These are phyloP conservation scores for Molorchus minor DNA, from an alignment of 2,888 invertebrate genomes.

Conservation along the genomic window DNA sequence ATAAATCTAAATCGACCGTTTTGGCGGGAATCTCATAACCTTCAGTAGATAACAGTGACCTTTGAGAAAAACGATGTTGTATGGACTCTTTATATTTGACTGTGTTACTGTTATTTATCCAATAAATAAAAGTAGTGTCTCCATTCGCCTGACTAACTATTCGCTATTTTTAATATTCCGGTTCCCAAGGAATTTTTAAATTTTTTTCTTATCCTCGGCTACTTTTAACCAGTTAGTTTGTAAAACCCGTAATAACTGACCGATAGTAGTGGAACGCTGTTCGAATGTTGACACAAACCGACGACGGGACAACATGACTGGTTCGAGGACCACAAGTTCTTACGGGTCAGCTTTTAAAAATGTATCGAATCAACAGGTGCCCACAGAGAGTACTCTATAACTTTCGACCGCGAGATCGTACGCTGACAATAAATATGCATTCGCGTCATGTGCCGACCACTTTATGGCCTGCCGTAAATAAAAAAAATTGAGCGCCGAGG, in stretches of 20 bases:
- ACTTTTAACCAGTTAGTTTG: no score
- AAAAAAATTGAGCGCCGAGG: conserved; percentile 20
- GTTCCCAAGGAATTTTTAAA: background rate
- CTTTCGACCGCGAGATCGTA: conserved; percentile 31
- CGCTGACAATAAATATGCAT: conserved; percentile 35
- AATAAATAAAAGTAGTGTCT: no score
- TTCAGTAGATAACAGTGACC: no score
- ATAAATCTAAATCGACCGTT: no score
- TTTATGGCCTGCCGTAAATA: conserved; percentile 38
- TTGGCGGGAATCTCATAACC: no score
- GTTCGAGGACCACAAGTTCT: conserved; percentile 32
- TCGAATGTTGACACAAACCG: conserved; percentile 32
- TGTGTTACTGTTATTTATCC: no score
- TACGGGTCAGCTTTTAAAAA: conserved; percentile 32
- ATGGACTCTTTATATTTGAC: no score
- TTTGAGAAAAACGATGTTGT: no score
- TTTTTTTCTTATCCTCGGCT: background rate
- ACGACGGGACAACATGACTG: conserved; percentile 29
- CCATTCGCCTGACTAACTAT: no score
- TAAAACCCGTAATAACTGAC: no score
- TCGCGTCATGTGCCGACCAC: conserved; percentile 47
- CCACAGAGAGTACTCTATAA: conserved; percentile 28
- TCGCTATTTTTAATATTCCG: no score
- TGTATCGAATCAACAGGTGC: conserved; percentile 35
- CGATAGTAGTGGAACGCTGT: conserved; percentile 35